phyloP scores from a whole-genome alignment of 2,113 vertebrate genomes.

The Sceloporus undulatus region DNA sequence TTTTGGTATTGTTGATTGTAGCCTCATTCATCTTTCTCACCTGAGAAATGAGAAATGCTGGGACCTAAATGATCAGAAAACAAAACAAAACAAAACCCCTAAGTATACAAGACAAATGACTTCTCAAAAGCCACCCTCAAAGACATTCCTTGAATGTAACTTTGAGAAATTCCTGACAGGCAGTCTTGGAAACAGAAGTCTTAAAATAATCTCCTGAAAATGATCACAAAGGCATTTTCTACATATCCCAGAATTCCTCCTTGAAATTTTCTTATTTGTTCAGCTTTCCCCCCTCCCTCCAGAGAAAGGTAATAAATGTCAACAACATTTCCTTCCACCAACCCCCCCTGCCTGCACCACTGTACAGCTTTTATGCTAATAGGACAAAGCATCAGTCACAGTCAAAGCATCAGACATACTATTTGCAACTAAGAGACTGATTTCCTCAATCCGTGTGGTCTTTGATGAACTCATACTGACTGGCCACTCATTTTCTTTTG shows the following conservation, averaged over 20 bases:
- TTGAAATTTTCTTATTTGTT: background rate
- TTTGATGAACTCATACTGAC: background rate
- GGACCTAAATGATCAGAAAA: constrained; percentile 81
- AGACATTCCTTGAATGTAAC: fast-evolving
- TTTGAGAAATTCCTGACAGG: background rate
- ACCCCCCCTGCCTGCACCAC: no score
- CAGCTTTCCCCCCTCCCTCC: background rate
- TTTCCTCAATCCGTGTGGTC: background rate
- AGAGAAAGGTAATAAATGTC: background rate
- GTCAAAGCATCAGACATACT: background rate
- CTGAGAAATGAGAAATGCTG: constrained; percentile 91
- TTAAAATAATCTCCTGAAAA: constrained; percentile 11
- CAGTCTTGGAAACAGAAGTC: background rate
- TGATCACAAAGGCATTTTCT: background rate
- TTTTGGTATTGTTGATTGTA: constrained; percentile 81
- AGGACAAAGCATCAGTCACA: background rate
- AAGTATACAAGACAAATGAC: background rate
- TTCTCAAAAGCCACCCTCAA: background rate
- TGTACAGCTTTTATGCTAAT: background rate
- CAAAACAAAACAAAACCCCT: background rate
- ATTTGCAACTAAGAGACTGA: background rate
- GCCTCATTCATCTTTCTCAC: constrained; percentile 94
- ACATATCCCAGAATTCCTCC: background rate
- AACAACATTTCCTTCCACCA: background rate
- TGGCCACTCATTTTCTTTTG: background rate